Percentiles rank a stretch among this genome's conserved stretches.
Evolutionary conservation across 2,797 vertebrate species (phyloP).

Genomic region (Bradypodion pumilum): DNA sequence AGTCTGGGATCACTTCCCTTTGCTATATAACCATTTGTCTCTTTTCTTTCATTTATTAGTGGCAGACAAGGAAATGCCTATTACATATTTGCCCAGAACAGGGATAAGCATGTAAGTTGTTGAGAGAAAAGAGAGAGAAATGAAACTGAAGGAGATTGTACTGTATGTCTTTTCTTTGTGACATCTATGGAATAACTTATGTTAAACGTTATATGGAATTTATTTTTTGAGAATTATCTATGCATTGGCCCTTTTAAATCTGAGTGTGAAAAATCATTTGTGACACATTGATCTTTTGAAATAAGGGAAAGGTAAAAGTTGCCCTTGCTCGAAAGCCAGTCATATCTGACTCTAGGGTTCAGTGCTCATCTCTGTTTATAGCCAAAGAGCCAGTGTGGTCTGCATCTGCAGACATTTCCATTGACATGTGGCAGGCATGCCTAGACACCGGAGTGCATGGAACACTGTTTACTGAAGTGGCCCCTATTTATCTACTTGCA

Average conservation of each 20-base stretch:
- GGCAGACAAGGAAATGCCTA: not conserved
- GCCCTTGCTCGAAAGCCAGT: too few species aligned
- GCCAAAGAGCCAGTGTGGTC: too few species aligned
- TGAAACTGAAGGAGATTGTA: not conserved
- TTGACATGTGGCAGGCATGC: too few species aligned
- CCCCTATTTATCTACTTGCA: too few species aligned
- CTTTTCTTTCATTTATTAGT: conserved; percentile 12
- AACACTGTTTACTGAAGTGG: too few species aligned
- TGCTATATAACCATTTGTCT: not conserved
- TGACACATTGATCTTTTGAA: not conserved
- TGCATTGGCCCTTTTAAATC: not conserved
- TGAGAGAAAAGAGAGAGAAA: not conserved
- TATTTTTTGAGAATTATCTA: not conserved
- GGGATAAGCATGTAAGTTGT: not conserved
- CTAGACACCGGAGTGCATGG: too few species aligned
- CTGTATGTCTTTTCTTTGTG: not conserved
- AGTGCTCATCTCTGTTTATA: too few species aligned
- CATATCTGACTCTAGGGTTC: too few species aligned
- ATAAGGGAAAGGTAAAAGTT: too few species aligned
- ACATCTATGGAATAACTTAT: not conserved
- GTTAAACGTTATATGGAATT: not conserved
- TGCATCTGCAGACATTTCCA: too few species aligned
- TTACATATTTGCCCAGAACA: conserved; percentile 46
- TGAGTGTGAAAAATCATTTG: not conserved
- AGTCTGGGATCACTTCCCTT: not conserved